Evolutionary conservation across 2,113 vertebrate species (phyloP), one percentile per base, ranked within the genome.

Genomic region (Haemorhous mexicanus): DNA sequence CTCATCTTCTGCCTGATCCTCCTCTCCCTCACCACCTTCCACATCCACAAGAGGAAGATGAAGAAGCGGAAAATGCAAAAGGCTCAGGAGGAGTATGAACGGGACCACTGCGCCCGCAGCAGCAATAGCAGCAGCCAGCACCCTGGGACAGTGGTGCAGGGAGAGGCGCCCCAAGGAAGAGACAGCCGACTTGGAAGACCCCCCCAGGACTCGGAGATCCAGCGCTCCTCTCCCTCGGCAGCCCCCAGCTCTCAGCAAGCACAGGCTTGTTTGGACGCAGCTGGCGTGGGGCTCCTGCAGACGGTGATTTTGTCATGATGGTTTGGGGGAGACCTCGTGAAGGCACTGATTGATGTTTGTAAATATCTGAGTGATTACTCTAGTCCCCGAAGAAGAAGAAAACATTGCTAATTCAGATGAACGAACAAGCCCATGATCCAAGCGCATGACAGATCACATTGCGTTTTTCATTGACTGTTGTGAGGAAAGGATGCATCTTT

Each of bases 1-100:
- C 98, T 99, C 95, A 99, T 99, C 96, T 98, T 98, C 96, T 99
- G 99, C 96, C 97, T 99, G 96, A 93, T 99, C 92, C 97, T 99
- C 46, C 98, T 99, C 73, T 99, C 99, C 69, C 98, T 99, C 91
- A 98, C 98, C 96, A 99, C 99, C 84, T 99, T 99, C 97, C 99
- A 99, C 95, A 95, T 99, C 96, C 99, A 99, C 98, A 99, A 99
- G 97, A 98, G 99, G 87, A 99, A 98, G 98, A 99, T 99, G 97
- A 99, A 99, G 97, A 99, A 98, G 67, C 98, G 99, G 97, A 99
- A 99, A 98, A 99, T 99, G 97, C 98, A 98, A 96, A 98, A 98
- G 96, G 99, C 99, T 74, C 99, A 99, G 97, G 99, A 99, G 97
- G 99, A 99, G 68, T 99, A 99, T 4, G 99, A 99, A 95, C 98